Evolutionary conservation across 2,113 vertebrate species (phyloP).

Genomic region (Dromiciops gliroides): DNA sequence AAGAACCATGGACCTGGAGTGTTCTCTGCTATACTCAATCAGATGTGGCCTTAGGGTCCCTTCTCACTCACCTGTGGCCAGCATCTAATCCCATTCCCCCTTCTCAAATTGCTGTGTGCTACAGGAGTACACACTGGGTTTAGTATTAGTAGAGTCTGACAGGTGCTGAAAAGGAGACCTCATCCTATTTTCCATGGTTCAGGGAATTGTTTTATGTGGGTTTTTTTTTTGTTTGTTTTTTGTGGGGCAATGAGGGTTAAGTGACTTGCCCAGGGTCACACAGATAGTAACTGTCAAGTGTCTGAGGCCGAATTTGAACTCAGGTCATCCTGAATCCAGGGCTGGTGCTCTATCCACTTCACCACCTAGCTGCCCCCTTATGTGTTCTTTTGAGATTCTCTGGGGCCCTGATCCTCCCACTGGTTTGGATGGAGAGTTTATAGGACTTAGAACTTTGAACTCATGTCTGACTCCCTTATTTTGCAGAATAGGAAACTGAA

Average conservation of each 20-base stretch:
- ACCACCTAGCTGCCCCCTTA: too few relatives aligned
- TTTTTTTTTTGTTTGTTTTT: too few relatives aligned
- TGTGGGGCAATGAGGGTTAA: too few relatives aligned
- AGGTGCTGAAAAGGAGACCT: background rate
- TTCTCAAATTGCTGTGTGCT: background rate
- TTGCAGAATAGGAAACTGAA: background rate
- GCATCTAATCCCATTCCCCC: background rate
- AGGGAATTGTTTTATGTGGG: background rate
- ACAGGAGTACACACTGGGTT: background rate
- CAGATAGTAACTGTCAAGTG: too few relatives aligned
- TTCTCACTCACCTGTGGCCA: background rate
- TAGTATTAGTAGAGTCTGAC: background rate
- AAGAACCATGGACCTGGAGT: background rate
- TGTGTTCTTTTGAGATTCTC: background rate
- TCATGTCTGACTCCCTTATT: background rate
- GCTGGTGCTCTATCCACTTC: too few relatives aligned
- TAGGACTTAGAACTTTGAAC: background rate
- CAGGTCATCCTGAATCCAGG: too few relatives aligned
- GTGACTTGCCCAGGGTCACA: too few relatives aligned
- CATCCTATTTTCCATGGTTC: background rate
- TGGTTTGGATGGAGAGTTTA: background rate
- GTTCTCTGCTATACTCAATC: background rate
- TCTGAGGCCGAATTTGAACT: too few relatives aligned
- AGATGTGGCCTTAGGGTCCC: background rate
- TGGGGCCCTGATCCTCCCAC: background rate